These are phyloP conservation scores for Eolophus roseicapilla DNA, from an alignment of 2,113 vertebrate species.

Conservation along the genomic window DNA sequence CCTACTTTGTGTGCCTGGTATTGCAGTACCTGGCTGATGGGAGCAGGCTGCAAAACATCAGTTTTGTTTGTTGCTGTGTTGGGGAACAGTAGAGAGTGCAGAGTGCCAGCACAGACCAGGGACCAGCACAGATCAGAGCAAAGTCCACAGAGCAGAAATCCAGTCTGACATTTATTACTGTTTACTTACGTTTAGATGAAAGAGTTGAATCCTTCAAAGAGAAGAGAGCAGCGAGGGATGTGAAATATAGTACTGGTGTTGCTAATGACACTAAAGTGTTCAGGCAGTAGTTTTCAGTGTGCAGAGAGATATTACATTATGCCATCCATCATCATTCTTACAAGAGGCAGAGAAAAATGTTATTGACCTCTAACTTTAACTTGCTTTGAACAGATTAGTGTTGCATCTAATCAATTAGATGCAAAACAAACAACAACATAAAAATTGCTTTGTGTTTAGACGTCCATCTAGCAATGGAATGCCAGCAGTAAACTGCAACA, in stretches of 20 bases:
- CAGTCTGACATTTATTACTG: neutral
- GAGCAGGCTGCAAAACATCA: neutral
- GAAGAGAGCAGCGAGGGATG: neutral
- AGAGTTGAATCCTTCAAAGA: neutral
- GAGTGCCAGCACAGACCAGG: neutral
- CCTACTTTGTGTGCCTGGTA: neutral
- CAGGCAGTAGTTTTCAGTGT: neutral
- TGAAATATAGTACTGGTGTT: neutral
- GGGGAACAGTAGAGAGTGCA: neutral
- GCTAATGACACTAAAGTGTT: neutral
- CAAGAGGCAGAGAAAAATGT: neutral
- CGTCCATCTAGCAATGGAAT: neutral
- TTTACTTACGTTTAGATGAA: neutral
- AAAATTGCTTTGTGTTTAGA: neutral
- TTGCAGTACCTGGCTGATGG: neutral
- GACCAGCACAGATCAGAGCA: neutral
- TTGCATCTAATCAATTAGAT: neutral
- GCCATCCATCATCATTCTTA: neutral
- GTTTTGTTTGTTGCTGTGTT: neutral
- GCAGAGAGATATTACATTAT: neutral
- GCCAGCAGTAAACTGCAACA: neutral
- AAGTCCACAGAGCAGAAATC: neutral
- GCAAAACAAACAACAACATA: neutral
- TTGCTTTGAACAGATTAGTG: neutral
- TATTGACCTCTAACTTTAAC: neutral